phyloP scores from a whole-genome alignment of 37 sponge, comb jelly and placozoan genomes.

The Ianthella basta region DNA sequence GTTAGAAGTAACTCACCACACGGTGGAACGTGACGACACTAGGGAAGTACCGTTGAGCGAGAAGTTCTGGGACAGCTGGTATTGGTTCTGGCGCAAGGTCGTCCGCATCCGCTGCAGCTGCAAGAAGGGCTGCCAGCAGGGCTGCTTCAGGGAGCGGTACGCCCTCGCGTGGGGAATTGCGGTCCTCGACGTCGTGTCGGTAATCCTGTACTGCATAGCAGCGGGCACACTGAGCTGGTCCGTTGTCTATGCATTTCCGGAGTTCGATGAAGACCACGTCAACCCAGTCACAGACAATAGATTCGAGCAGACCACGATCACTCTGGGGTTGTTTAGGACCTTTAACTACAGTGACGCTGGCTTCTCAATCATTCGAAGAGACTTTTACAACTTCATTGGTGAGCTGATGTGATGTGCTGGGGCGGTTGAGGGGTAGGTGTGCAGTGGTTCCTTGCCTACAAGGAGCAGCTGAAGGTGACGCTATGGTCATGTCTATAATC shows the following conservation, averaged over 20 bases:
- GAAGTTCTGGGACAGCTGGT: conserved; percentile 24
- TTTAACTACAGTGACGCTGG: conserved; percentile 3
- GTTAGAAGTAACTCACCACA: conserved; percentile 11
- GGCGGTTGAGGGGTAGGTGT: background rate
- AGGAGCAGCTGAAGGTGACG: background rate
- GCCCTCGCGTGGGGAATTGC: conserved; percentile 13
- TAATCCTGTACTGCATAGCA: conserved; percentile 8
- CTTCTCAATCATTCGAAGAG: background rate
- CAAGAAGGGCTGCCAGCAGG: background rate
- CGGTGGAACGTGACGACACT: conserved; percentile 10
- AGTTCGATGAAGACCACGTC: background rate
- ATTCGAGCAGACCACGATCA: background rate
- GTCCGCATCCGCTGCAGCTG: conserved; percentile 20
- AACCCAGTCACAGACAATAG: too few relatives aligned
- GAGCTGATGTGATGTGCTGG: background rate
- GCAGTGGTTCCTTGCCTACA: background rate
- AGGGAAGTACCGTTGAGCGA: background rate
- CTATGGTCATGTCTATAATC: background rate
- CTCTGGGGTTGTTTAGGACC: background rate
- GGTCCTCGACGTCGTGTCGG: background rate
- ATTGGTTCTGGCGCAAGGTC: conserved; percentile 23
- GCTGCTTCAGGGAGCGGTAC: conserved; percentile 33
- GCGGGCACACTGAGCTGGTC: conserved; percentile 22
- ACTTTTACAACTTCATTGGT: background rate
- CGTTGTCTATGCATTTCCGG: background rate